Evolutionary conservation across 2,797 vertebrate species (phyloP), one percentile per base, ranked within the genome.

Genomic region (Pseudochromis fuscus): DNA sequence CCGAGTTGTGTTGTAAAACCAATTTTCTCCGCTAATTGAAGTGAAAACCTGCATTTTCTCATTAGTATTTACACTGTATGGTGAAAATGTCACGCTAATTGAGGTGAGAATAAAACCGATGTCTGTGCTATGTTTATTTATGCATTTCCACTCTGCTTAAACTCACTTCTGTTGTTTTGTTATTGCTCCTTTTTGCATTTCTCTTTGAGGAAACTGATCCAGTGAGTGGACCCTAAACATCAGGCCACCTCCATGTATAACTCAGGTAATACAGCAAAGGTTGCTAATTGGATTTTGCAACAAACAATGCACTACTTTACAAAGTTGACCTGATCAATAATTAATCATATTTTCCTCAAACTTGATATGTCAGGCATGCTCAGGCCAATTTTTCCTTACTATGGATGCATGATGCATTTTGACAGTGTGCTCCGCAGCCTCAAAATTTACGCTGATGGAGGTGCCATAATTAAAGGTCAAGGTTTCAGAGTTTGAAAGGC

Each of bases 381-480:
- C 7, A 3, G 58, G 59, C 13, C 24, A 62, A 44, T 58, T 72
- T 75, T 46, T 48, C 21, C 24, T 24, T 38, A 66, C 15, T 1
- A 0, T 19, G 38, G 48, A 66, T 49, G 24, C 55, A 33, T 55
- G 40, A 75, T 66, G 61, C 37, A 64, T 74, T 57, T 68, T 65
- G 72, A 44, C 64, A 69, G 50, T 15, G 21, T 30, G 21, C 28
- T 66, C n/a, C 19, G n/a, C 5, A 77, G 67, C 49, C 35, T 70
- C 35, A 50, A 30, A 53, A 74, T 66, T 72, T 64, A 75, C 56
- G 59, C 51, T 56, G 57, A 80, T 65, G 33, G 51, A 82, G 67
- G 37, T 40, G 49, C 64, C 60, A 52, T 78, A 67, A 78, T 70
- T 80, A 88, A 90, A 88, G 81, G 84, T 88, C 81, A 84, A 35